Base-by-base conservation (phyloP, 92 coral and sea anemone genomes). In the Epizoanthus illoricatus region DNA sequence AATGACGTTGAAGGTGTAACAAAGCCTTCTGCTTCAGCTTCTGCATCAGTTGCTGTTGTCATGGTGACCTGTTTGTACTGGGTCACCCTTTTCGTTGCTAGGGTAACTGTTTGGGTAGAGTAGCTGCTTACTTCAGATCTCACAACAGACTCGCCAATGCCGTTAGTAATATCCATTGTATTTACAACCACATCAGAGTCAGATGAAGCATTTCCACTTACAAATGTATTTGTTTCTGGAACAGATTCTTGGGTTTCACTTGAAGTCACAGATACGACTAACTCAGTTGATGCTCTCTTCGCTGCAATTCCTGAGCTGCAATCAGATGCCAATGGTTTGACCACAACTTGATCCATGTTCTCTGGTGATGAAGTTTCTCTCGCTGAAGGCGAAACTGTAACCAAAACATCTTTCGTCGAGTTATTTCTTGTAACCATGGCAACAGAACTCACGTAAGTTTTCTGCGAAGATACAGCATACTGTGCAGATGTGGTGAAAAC, bases 281-380 rank as follows among this genome's bases (percentile, higher is more conserved):
- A 61, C 40, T 78, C 82, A 20, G 82, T 62, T 43, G 82, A 78
- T 9, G 82, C 82, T 78, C 82, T 62, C 54, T 78, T 42, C 19
- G 60, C 82, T 78, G 47, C 45, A 41, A 33, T 23, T 78, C 21
- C 18, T 62, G 71, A 12, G 58, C 64, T 12, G 81, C 16, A 11
- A 24, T 45, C 52, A 28, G 71, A 13, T 19, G 40, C 16, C 57
- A 3, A 3, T 12, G 71, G 69, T 42, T 63, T 62, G 82, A 78
- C 20, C 17, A 23, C 19, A 23, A 63, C 42, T 78, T 21, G 71
- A 20, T 61, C 82, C 1, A 21, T 17, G 57, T 19, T 39, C 21
- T 64, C 57, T 45, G 18, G 20, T 45, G 64, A 39, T 11, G 23
- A 5, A 21, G 42, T 12, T 12, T 78, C 54, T 23, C 67, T 19